These are phyloP conservation scores for Pseudocheirus occidentalis DNA, from an alignment of 2,797 vertebrate genomes.

Conservation along the genomic window DNA sequence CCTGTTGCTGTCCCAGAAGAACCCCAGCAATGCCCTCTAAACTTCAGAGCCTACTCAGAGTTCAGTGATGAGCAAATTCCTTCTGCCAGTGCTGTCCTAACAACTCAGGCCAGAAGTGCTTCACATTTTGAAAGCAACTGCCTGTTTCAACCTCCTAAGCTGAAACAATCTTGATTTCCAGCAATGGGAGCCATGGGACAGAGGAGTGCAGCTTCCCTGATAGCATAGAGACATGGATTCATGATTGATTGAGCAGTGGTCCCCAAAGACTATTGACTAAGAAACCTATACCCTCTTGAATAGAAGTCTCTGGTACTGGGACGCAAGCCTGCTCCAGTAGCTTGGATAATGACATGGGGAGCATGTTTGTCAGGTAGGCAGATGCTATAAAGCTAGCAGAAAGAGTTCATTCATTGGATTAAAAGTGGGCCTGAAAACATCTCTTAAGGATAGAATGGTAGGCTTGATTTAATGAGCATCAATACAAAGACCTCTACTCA, in stretches of 20 bases:
- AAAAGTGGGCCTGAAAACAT: background rate
- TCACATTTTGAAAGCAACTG: background rate
- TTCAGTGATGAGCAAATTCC: slow-evolving; percentile 35
- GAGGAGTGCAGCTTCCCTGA: background rate
- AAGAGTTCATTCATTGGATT: background rate
- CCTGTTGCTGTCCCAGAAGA: slow-evolving; percentile 38
- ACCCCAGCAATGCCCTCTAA: slow-evolving; percentile 4
- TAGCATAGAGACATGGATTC: background rate
- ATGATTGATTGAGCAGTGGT: background rate
- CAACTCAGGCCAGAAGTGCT: background rate
- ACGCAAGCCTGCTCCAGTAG: background rate
- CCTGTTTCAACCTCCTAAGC: background rate
- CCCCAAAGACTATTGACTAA: background rate
- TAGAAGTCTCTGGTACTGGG: background rate
- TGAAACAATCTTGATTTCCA: slow-evolving; percentile 13
- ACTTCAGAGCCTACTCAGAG: slow-evolving; percentile 7
- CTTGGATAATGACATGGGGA: background rate
- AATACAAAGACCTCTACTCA: background rate
- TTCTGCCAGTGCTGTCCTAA: background rate
- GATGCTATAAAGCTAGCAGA: background rate
- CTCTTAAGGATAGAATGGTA: background rate
- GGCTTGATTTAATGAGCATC: background rate
- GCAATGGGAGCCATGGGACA: background rate
- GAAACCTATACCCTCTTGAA: background rate
- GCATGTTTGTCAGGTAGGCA: background rate